Percentiles rank a stretch among this genome's conserved stretches.
Evolutionary conservation across 2,113 vertebrate species (phyloP).

Genomic region (Tretioscincus oriximinensis): DNA sequence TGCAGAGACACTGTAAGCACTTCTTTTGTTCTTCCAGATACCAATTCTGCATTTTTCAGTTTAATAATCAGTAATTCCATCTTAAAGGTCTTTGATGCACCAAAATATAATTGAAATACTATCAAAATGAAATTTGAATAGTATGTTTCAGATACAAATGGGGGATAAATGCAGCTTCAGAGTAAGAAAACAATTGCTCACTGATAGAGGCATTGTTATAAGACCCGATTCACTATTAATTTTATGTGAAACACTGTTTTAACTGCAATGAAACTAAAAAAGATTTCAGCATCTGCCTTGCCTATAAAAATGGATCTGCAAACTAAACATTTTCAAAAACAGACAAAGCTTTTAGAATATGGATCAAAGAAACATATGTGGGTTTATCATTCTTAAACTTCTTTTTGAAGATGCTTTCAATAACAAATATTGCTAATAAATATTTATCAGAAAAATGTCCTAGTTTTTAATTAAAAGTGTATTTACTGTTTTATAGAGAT

Average conservation of each 20-base stretch:
- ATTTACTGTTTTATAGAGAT: not conserved
- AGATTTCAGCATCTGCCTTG: not conserved
- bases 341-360: conserved; percentile 14
- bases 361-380: conserved; percentile 21
- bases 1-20: not conserved
- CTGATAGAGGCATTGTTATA: not conserved
- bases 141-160: conserved; percentile 1
- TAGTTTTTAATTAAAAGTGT: conserved; percentile 2
- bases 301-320: not conserved
- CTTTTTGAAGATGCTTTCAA: not conserved
- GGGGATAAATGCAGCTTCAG: not conserved
- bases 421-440: not conserved
- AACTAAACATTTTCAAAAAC: conserved; percentile 16
- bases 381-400: conserved; percentile 21
- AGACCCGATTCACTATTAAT: not conserved
- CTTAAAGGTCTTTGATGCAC: not conserved
- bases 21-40: not conserved
- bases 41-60: conserved; percentile 9
- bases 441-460: conserved; percentile 22
- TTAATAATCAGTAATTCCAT: not conserved
- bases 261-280: not conserved
- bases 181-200: conserved; percentile 10
- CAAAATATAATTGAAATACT: conserved; percentile 8
- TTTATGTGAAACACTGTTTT: not conserved
- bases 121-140: conserved; percentile 7